Percentiles rank a stretch among this genome's conserved stretches.
Evolutionary conservation across 2,888 invertebrate genomes (phyloP).

Genomic region (Nomada hirtipes): DNA sequence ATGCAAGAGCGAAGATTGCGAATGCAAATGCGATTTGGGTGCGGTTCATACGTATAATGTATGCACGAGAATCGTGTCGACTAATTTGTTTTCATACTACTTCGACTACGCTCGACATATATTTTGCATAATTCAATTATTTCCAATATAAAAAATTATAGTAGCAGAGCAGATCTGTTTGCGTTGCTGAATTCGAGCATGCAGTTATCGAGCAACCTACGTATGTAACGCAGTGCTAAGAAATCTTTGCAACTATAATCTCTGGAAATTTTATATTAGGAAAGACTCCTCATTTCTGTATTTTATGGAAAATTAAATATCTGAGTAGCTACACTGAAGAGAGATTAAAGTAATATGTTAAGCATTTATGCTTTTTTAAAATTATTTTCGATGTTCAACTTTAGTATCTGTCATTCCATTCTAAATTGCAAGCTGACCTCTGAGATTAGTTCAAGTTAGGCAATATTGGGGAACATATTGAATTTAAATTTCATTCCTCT

Average conservation of each 20-base stretch:
- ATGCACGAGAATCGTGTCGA: slow-evolving; percentile 21
- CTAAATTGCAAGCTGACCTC: background rate
- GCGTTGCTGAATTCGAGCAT: background rate
- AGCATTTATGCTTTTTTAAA: too few relatives aligned
- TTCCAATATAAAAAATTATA: background rate
- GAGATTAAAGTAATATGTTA: too few relatives aligned
- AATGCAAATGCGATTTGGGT: slow-evolving; percentile 44
- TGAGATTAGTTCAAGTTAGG: too few relatives aligned
- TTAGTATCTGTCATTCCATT: too few relatives aligned
- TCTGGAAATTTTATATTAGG: background rate
- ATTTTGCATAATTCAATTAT: slow-evolving; percentile 24
- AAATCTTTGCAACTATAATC: slow-evolving; percentile 4
- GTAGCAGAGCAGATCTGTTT: background rate
- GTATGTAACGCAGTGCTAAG: background rate
- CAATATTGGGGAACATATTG: background rate
- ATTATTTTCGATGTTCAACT: too few relatives aligned
- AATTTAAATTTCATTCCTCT: background rate
- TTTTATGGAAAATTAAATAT: slow-evolving; percentile 4
- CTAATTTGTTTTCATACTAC: slow-evolving; percentile 9
- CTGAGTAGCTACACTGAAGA: too few relatives aligned
- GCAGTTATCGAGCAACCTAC: background rate
- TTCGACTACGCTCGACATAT: background rate
- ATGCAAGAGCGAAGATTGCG: slow-evolving; percentile 29
- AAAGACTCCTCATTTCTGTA: background rate
- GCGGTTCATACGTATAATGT: slow-evolving; percentile 28